These are phyloP conservation scores for Cephus sareptanus DNA, from an alignment of 2,888 invertebrate genomes.

Conservation along the genomic window DNA sequence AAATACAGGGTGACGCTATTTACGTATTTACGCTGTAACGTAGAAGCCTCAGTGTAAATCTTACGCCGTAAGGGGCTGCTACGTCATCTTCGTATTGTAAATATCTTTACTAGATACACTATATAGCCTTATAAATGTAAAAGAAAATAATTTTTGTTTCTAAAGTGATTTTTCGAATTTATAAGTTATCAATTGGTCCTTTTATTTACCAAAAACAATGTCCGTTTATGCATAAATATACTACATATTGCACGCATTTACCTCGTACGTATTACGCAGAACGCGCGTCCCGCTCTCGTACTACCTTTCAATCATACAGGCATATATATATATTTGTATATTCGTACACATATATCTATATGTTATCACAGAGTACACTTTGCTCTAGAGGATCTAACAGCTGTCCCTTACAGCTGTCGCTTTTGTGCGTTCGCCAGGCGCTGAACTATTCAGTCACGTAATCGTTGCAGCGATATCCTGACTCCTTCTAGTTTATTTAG, in stretches of 20 bases:
- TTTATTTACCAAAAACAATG: conserved; percentile 32
- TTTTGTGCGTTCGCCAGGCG: not conserved
- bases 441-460: not conserved
- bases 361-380: conserved; percentile 46
- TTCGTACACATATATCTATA: conserved; percentile 21
- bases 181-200: conserved; percentile 29
- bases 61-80: not conserved
- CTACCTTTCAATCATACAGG: conserved; percentile 13
- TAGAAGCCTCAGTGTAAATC: not conserved
- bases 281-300: not conserved
- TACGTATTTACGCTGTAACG: not conserved
- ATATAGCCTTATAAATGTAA: not conserved
- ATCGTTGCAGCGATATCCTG: not conserved
- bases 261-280: not conserved
- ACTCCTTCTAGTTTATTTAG: not conserved
- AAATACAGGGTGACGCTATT: not conserved
- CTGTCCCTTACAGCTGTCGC: conserved; percentile 8
- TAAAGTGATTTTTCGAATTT: not conserved
- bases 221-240: not conserved
- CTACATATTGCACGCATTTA: not conserved
- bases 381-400: conserved; percentile 29
- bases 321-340: conserved; percentile 22
- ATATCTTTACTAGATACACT: not conserved
- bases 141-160: not conserved
- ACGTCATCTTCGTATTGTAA: not conserved